A percentile compares a stretch with the other conserved stretches of the same genome.
These are phyloP conservation scores for Tricholaema leucomelas DNA, from an alignment of 2,113 vertebrate genomes.

Conservation along the genomic window DNA sequence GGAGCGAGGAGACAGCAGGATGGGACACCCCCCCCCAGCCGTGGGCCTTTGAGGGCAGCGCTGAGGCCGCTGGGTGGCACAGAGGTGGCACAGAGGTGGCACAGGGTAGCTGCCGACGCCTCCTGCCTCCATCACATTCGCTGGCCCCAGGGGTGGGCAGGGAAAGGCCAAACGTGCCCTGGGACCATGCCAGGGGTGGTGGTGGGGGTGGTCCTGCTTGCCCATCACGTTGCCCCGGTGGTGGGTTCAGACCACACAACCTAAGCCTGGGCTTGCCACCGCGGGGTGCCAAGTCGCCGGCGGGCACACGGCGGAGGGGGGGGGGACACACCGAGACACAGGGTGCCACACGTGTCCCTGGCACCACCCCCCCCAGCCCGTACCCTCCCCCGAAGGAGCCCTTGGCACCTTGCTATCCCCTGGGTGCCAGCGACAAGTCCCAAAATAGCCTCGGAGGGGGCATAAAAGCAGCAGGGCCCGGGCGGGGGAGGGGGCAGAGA, in stretches of 20 bases:
- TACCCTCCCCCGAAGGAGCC: not conserved
- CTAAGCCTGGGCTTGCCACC: not conserved
- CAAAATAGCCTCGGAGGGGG: slow-evolving; percentile 28
- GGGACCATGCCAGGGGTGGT: not conserved
- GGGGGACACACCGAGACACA: not conserved
- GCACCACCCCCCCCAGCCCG: not conserved
- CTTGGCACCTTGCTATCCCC: not conserved
- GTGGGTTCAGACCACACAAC: no score
- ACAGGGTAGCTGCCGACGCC: not conserved
- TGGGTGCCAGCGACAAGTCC: slow-evolving; percentile 1
- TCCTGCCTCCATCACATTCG: not conserved
- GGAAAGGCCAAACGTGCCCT: not conserved
- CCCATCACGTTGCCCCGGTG: not conserved
- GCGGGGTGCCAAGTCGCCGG: fast-evolving
- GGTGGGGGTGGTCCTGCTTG: not conserved
- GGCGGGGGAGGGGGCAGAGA: fast-evolving
- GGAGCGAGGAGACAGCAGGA: fast-evolving
- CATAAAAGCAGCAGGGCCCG: not conserved
- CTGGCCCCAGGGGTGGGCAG: not conserved
- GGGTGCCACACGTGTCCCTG: not conserved
- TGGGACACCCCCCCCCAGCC: no score
- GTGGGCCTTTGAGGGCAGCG: fast-evolving
- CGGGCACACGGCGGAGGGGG: not conserved
- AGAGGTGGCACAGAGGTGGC: not conserved
- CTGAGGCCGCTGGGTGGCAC: not conserved